Conservation (phyloP, 2,888 invertebrate genomes). For the Anthophora plumipes region DNA sequence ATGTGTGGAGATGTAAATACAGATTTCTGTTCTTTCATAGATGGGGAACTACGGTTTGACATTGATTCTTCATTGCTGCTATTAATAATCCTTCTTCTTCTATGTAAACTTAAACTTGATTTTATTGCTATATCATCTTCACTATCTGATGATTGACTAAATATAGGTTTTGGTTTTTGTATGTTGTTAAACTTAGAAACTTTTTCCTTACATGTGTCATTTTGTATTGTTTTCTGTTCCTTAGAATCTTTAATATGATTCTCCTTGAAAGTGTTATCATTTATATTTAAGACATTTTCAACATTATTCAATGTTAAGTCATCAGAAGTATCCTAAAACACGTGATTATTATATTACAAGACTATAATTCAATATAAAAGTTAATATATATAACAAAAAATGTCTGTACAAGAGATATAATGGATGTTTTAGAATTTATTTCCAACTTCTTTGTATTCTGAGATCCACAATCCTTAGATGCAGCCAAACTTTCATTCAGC, state of each 20-base stretch:
- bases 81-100: conserved; percentile 13
- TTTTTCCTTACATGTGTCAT: not conserved
- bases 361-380: not conserved
- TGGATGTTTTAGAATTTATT: conserved; percentile 15
- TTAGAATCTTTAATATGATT: conserved; percentile 24
- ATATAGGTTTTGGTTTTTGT: conserved; percentile 19
- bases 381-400: not conserved
- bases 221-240: conserved; percentile 1
- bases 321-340: conserved; percentile 57
- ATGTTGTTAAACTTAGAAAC: not conserved
- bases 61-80: conserved; percentile 11
- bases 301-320: conserved; percentile 22
- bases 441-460: not conserved
- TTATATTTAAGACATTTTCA: not conserved
- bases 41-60: not conserved
- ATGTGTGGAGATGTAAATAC: not conserved
- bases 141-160: conserved; percentile 64
- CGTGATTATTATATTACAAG: not conserved
- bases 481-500: not conserved
- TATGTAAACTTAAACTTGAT: conserved; percentile 34
- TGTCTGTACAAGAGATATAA: conserved; percentile 62
- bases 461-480: not conserved
- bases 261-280: not conserved
- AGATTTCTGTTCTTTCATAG: not conserved
- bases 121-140: conserved; percentile 49